phyloP scores from a whole-genome alignment of 2,113 vertebrate species.

The Scomber japonicus region DNA sequence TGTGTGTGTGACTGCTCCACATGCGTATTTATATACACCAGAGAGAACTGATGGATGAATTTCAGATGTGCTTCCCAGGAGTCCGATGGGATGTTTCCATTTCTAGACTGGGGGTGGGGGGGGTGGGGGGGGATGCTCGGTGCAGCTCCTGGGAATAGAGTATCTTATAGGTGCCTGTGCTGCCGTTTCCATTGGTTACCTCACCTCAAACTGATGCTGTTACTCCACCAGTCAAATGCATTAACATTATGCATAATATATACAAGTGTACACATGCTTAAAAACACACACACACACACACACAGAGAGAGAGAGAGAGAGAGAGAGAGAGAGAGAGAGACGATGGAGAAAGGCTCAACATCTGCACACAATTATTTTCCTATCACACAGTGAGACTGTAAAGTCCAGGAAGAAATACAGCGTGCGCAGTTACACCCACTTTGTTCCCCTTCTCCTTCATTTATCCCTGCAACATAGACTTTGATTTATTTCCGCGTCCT shows the following conservation, averaged over 20 bases:
- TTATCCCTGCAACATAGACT: constrained; percentile 58
- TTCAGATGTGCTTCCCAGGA: constrained; percentile 76
- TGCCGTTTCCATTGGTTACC: constrained; percentile 69
- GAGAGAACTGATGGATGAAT: constrained; percentile 81
- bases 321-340: not conserved
- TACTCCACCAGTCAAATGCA: constrained; percentile 53
- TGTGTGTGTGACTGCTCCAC: constrained; percentile 63
- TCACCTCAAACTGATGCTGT: constrained; percentile 54
- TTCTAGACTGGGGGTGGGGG: constrained; percentile 54
- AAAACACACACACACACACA: constrained; percentile 20
- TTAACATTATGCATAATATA: constrained; percentile 64
- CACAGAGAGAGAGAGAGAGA: no score
- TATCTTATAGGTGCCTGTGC: constrained; percentile 58
- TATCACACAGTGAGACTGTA: constrained; percentile 40
- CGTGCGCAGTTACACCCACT: constrained; percentile 38
- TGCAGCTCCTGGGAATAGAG: constrained; percentile 55
- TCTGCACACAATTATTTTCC: constrained; percentile 68
- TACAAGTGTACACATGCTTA: constrained; percentile 38
- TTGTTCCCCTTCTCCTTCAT: constrained; percentile 62
- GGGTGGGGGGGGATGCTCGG: constrained; percentile 30
- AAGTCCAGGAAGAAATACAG: constrained; percentile 40
- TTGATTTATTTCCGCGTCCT: constrained; percentile 66
- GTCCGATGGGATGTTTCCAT: constrained; percentile 69
- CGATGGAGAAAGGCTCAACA: constrained; percentile 36
- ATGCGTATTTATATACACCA: constrained; percentile 75